Conservation (phyloP, 2,888 invertebrate species). For the Zootermopsis nevadensis region DNA sequence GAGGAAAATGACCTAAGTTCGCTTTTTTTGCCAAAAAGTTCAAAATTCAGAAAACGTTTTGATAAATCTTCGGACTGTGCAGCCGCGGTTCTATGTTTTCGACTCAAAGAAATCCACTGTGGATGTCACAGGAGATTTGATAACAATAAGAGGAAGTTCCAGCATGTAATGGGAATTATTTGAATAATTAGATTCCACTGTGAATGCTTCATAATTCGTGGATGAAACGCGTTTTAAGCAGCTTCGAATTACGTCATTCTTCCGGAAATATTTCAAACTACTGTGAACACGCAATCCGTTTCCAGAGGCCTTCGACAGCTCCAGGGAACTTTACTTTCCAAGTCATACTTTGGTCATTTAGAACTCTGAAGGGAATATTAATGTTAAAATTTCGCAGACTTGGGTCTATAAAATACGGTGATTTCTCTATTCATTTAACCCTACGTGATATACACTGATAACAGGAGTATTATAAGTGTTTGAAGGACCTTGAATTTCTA, state of each 20-base stretch:
- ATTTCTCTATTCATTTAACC: too few relatives aligned
- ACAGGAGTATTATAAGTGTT: too few relatives aligned
- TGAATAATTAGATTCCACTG: background rate
- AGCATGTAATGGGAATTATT: background rate
- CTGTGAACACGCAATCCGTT: conserved; percentile 4
- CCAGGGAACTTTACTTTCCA: background rate
- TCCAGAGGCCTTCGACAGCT: conserved; percentile 5
- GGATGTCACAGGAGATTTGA: too few relatives aligned
- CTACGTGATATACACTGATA: too few relatives aligned
- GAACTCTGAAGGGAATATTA: background rate
- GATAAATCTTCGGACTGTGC: too few relatives aligned
- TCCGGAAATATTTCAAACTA: background rate
- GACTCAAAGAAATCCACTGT: too few relatives aligned
- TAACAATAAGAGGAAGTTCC: background rate
- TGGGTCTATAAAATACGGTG: background rate
- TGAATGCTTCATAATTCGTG: background rate
- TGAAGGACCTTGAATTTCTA: too few relatives aligned
- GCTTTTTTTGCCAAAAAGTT: too few relatives aligned
- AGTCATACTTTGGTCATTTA: background rate
- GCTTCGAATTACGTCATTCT: conserved; percentile 6
- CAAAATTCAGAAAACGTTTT: too few relatives aligned
- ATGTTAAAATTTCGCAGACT: background rate
- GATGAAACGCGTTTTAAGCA: background rate
- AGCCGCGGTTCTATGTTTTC: too few relatives aligned
- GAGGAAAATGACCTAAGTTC: too few relatives aligned